Conservation (phyloP, 2,113 vertebrate genomes). For the Eonycteris spelaea region DNA sequence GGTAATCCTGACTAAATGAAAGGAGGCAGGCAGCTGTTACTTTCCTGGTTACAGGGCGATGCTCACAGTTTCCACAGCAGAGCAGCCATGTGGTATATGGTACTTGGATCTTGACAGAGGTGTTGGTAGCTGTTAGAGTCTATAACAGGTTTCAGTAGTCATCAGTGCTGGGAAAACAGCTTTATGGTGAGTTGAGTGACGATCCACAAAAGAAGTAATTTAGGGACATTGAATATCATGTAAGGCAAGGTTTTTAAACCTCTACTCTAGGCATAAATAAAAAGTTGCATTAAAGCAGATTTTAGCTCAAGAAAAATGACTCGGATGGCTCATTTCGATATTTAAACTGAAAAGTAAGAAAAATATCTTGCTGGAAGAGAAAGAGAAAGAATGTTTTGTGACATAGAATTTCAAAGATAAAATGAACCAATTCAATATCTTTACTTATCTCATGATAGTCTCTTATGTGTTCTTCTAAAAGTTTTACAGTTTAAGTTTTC, state of each 20-base stretch:
- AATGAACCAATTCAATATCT: not conserved
- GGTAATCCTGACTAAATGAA: not conserved
- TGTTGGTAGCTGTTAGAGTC: not conserved
- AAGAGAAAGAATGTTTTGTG: not conserved
- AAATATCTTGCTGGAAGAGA: not conserved
- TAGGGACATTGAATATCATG: not conserved
- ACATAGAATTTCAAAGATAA: not conserved
- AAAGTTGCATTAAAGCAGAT: not conserved
- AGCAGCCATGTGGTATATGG: not conserved
- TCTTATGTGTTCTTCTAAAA: not conserved
- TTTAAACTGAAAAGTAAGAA: not conserved
- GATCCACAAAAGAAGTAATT: not conserved
- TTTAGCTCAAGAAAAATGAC: not conserved
- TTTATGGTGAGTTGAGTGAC: not conserved
- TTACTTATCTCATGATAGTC: not conserved
- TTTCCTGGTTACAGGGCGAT: not conserved
- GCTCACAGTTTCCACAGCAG: not conserved
- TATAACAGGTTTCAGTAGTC: not conserved
- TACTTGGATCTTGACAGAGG: not conserved
- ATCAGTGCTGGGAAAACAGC: not conserved
- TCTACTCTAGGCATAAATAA: not conserved
- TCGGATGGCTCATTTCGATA: not conserved
- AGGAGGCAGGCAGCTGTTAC: not conserved
- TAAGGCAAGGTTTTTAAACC: not conserved
- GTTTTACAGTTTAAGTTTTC: not conserved